Conservation (phyloP, 2,888 invertebrate species). For the Gymnocheta viridis region DNA sequence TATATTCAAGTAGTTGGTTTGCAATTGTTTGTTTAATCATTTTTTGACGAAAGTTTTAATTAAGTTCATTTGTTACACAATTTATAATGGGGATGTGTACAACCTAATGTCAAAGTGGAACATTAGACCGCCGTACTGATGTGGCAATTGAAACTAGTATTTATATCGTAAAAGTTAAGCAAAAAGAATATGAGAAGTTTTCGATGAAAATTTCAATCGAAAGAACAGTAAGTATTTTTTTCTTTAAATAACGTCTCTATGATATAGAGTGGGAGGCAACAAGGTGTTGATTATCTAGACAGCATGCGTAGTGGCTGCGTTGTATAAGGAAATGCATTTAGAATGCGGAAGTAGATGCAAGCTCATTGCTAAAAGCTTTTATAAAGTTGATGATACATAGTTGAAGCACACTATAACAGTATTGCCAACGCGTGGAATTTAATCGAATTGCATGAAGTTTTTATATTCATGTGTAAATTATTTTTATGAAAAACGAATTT, state of each 20-base stretch:
- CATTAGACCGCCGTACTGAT: constrained; percentile 62
- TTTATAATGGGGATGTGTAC: constrained; percentile 66
- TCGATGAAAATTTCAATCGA: not conserved
- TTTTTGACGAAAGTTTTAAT: constrained; percentile 67
- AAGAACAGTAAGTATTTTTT: not conserved
- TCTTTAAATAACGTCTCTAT: not conserved
- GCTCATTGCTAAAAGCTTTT: constrained; percentile 52
- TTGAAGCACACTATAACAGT: constrained; percentile 25
- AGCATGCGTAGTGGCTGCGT: not conserved
- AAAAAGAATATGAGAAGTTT: constrained; percentile 58
- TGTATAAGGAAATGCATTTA: constrained; percentile 49
- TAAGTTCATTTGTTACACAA: constrained; percentile 67
- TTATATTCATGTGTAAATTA: not conserved
- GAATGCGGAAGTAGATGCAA: constrained; percentile 44
- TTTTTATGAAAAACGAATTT: no score
- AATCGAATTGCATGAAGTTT: not conserved
- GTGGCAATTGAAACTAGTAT: constrained; percentile 44
- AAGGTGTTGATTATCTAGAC: not conserved
- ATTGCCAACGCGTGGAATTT: not conserved
- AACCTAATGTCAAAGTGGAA: constrained; percentile 68
- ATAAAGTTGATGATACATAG: not conserved
- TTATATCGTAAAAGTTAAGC: constrained; percentile 23
- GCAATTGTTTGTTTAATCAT: constrained; percentile 63
- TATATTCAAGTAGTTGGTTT: constrained; percentile 64
- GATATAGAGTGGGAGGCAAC: constrained; percentile 29